Conservation (phyloP, 2,113 vertebrate genomes). For the Ceuthmochares aereus region DNA sequence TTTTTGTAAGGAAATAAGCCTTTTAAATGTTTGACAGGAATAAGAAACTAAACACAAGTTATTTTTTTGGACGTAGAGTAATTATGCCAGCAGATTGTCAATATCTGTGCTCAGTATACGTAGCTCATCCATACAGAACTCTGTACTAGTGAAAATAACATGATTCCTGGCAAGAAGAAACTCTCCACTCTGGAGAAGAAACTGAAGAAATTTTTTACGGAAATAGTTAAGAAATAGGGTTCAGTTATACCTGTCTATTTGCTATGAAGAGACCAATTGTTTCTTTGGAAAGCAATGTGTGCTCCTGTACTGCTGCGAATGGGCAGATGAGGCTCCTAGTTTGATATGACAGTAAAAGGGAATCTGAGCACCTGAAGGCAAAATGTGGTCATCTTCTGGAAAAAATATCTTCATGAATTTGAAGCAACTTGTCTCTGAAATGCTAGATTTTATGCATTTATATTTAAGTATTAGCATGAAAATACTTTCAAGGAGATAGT, state of each 20-base stretch:
- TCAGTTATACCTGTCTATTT: background rate
- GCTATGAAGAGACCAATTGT: background rate
- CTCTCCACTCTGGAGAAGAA: background rate
- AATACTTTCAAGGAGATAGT: background rate
- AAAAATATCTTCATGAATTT: background rate
- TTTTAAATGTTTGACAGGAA: background rate
- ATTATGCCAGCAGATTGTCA: conserved; percentile 55
- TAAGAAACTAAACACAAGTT: conserved; percentile 46
- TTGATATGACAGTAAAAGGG: background rate
- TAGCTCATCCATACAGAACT: background rate
- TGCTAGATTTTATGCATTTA: background rate
- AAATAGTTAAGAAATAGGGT: background rate
- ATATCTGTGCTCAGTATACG: conserved; percentile 28
- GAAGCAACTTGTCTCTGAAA: background rate
- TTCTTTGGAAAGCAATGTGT: background rate
- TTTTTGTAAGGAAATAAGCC: background rate
- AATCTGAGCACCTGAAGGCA: background rate
- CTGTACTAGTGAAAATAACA: conserved; percentile 8
- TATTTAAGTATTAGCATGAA: background rate
- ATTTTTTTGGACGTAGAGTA: conserved; percentile 49
- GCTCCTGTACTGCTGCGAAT: background rate
- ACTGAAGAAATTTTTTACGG: background rate
- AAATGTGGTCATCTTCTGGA: background rate
- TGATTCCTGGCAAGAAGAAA: background rate
- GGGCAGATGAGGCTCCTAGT: background rate